Percentiles rank a stretch among this genome's conserved stretches.
phyloP scores from a whole-genome alignment of 2,113 vertebrate species.

The Nasalis larvatus region DNA sequence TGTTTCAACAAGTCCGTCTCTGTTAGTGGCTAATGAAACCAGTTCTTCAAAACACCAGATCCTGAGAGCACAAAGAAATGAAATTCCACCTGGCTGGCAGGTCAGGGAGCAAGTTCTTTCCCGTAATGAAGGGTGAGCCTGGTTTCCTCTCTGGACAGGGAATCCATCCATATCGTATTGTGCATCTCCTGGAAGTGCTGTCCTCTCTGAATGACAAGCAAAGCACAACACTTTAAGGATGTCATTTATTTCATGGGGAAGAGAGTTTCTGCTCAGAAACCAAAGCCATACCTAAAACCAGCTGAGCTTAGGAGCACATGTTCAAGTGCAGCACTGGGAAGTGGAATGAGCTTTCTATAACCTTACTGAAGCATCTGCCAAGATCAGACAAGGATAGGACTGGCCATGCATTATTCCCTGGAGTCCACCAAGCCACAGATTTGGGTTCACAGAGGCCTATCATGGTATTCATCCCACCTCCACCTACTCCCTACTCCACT shows the following conservation, averaged over 20 bases:
- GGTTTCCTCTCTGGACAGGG: neutral
- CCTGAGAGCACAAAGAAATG: neutral
- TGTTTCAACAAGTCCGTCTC: neutral
- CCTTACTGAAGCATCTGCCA: neutral
- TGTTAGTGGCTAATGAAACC: neutral
- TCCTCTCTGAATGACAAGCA: neutral
- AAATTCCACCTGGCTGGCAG: neutral
- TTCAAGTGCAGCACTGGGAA: neutral
- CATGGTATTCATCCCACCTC: neutral
- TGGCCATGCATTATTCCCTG: neutral
- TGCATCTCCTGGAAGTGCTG: neutral
- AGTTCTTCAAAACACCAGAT: neutral
- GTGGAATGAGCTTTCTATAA: neutral
- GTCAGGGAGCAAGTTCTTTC: neutral
- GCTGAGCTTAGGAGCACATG: neutral
- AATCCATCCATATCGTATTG: neutral
- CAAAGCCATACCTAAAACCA: neutral
- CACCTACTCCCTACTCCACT: neutral
- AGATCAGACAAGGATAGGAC: neutral
- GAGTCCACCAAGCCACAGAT: neutral
- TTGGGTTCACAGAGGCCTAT: neutral
- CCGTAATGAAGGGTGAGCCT: neutral
- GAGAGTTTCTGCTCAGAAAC: neutral
- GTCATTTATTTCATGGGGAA: constrained; percentile 11
- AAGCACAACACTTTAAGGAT: neutral